Base-by-base conservation (phyloP, 2,113 vertebrate genomes). In the Urocitellus parryii region DNA sequence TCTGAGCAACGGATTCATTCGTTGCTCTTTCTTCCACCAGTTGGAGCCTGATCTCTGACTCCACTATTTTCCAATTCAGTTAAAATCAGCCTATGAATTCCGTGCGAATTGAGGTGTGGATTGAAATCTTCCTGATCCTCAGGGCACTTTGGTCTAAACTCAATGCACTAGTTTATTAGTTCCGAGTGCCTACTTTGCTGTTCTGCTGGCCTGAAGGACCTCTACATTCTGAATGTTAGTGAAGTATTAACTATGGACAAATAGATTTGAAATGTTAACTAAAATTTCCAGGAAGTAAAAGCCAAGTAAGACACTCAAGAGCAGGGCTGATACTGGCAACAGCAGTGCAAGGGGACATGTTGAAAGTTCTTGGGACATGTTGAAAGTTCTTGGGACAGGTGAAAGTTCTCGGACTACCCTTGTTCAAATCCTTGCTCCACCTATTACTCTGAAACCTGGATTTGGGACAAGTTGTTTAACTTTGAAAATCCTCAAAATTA, bases 371-470 rank as follows among this genome's bases (percentile, higher is more conserved):
- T 2, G 4, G 20, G 10, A 25, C 4, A 9, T 5, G 24, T 8
- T 10, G 51, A 63, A 73, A 63, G 39, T 58, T 17, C 17, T 67
- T 2, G 4, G 20, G 10, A 25, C 4, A 9, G 8, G 24, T 8
- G 51, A 63, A 73, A 63, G 34, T 58, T 22, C 17, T 16, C 53
- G 39, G 29, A 45, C 17, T 34, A 5, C 0, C 20, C 39, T 79
- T 11, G 1, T 72, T 83, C 25, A 88, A 88, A 83, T 25, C 16
- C 25, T 61, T 37, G 13, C 16, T 63, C 70, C n/a, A 14, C 18
- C 4, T 1, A 5, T 1, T n/a, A 8, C 11, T 48, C 6, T 61
- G 29, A n/a, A 12, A 48, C 29, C 3, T 67, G 12, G 37, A 63
- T 67, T 82, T 56, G 32, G 70, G 17, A 53, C 16, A 72, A 78